Conservation (phyloP, 2,113 vertebrate genomes). For the Dipodomys stephensi region DNA sequence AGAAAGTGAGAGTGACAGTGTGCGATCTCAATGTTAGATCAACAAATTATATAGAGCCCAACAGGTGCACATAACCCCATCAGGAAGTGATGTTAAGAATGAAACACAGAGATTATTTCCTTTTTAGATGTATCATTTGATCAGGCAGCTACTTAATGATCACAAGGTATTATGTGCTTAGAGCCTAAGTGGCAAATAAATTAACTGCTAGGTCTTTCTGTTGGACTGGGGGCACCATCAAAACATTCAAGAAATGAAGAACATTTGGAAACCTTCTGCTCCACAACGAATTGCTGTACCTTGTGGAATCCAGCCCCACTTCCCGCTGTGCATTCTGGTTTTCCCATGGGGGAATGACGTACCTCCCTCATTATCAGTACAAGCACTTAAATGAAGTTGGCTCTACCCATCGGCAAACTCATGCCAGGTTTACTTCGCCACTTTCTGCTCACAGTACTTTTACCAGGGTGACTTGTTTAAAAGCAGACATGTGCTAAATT, state of each 20-base stretch:
- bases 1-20: conserved; percentile 13
- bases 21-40: background rate
- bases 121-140: background rate
- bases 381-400: background rate
- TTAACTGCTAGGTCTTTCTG: conserved; percentile 2
- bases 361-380: background rate
- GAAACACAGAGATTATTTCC: background rate
- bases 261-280: background rate
- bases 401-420: background rate
- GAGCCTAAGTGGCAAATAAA: background rate
- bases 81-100: background rate
- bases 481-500: background rate
- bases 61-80: background rate
- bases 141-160: background rate
- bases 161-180: background rate
- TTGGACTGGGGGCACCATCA: background rate
- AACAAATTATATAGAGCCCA: background rate
- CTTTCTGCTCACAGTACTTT: background rate
- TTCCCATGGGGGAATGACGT: background rate
- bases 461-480: background rate
- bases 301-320: background rate
- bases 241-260: conserved; percentile 45
- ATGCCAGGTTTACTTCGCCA: accelerated
- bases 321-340: background rate
- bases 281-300: background rate